These are phyloP conservation scores for Heteropelma amictum DNA, from an alignment of 2,888 invertebrate species.

Conservation along the genomic window DNA sequence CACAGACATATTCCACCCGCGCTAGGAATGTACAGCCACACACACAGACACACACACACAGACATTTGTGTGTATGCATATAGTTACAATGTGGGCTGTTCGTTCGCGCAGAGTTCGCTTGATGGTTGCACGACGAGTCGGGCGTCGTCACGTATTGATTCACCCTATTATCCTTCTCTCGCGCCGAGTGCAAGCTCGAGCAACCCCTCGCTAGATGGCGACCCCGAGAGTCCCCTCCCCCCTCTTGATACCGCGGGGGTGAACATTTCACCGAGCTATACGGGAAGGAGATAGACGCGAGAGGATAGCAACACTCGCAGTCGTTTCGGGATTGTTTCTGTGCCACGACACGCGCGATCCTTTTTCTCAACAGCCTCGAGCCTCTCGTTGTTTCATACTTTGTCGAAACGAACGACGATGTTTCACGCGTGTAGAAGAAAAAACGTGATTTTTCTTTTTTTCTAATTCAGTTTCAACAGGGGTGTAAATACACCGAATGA, in stretches of 20 bases:
- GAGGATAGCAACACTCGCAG: conserved; percentile 23
- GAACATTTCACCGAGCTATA: conserved; percentile 33
- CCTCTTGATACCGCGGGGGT: conserved; percentile 14
- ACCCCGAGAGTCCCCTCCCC: not conserved
- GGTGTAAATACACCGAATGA: too few relatives aligned
- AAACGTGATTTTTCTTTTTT: too few relatives aligned
- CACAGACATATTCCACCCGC: conserved; percentile 9
- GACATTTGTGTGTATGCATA: not conserved
- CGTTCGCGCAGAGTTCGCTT: conserved; percentile 64
- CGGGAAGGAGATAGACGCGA: conserved; percentile 23
- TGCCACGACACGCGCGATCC: conserved; percentile 35
- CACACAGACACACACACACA: not conserved
- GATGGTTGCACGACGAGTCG: conserved; percentile 68
- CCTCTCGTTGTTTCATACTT: not conserved
- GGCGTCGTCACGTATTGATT: conserved; percentile 74
- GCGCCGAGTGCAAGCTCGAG: conserved; percentile 26
- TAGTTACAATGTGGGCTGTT: conserved; percentile 69
- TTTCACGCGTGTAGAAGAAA: too few relatives aligned
- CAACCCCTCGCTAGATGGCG: conserved; percentile 52
- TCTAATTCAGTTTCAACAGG: too few relatives aligned
- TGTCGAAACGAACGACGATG: too few relatives aligned
- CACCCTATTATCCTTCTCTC: conserved; percentile 63
- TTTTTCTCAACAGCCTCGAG: not conserved
- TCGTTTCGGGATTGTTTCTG: conserved; percentile 50
- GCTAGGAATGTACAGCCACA: not conserved